Evolutionary conservation across 2,888 invertebrate species (phyloP).

Genomic region (Stegophylla sp.): DNA sequence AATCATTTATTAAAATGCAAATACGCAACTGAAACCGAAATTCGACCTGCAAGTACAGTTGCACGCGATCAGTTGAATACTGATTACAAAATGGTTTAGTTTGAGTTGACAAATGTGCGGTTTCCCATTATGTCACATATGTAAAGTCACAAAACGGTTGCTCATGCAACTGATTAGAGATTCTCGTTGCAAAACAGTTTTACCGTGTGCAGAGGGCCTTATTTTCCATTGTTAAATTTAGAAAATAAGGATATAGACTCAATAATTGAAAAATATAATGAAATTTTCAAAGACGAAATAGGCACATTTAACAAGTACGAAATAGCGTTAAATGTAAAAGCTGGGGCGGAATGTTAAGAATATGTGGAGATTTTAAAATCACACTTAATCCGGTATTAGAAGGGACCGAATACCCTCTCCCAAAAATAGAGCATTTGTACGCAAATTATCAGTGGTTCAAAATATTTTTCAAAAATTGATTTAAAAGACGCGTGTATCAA

Average conservation of each 20-base stretch:
- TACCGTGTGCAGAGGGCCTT: constrained; percentile 16
- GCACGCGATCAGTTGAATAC: not conserved
- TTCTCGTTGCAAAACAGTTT: constrained; percentile 21
- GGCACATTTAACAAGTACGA: not conserved
- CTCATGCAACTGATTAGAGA: constrained; percentile 6
- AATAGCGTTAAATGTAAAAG: not conserved
- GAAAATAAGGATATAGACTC: not conserved
- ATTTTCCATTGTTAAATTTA: not conserved
- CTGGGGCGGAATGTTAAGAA: not conserved
- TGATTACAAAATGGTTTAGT: not conserved
- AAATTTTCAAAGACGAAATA: not conserved
- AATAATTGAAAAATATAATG: not conserved
- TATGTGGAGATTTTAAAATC: not conserved
- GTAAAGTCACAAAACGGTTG: not conserved
- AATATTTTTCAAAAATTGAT: constrained; percentile 16
- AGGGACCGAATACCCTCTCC: not conserved
- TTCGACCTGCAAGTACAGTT: not conserved
- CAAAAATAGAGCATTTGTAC: not conserved
- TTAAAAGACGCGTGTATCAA: constrained; percentile 16
- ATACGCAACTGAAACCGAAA: not conserved
- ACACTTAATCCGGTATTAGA: not conserved
- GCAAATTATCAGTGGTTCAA: constrained; percentile 11
- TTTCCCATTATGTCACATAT: not conserved
- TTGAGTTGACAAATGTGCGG: not conserved
- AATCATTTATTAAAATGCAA: not conserved